These are phyloP conservation scores for Romanogobio albipinnatus DNA, from an alignment of 2,113 vertebrate species.

Conservation along the genomic window DNA sequence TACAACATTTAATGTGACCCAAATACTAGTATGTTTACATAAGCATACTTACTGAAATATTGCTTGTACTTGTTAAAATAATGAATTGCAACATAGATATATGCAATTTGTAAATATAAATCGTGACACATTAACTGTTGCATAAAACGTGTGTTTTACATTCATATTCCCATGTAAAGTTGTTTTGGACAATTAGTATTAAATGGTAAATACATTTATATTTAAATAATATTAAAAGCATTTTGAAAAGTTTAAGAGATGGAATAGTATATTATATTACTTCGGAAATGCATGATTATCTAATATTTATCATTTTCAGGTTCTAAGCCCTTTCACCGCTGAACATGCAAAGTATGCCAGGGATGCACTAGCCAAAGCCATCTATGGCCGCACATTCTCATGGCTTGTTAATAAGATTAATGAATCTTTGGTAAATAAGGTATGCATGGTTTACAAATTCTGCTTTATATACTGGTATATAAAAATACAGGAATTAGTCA, in stretches of 20 bases:
- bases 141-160: background rate
- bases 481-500: background rate
- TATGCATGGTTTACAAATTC: constrained; percentile 1
- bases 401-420: constrained; percentile 96
- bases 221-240: background rate
- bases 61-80: too few species aligned
- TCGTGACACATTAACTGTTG: background rate
- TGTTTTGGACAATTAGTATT: background rate
- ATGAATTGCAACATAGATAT: too few species aligned
- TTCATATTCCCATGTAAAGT: background rate
- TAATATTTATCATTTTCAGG: constrained; percentile 70
- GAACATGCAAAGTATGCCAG: constrained; percentile 87
- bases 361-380: constrained; percentile 89
- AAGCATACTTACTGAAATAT: too few species aligned
- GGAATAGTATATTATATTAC: background rate
- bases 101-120: too few species aligned
- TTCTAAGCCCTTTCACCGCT: constrained; percentile 85
- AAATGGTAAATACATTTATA: constrained; percentile 31
- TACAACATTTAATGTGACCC: too few species aligned
- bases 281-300: background rate
- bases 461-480: background rate
- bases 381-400: constrained; percentile 91
- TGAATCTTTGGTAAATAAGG: constrained; percentile 87
- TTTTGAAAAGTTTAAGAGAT: background rate
- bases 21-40: too few species aligned